Evolutionary conservation across 2,888 invertebrate genomes (phyloP), one percentile per base, ranked within the genome.

Genomic region (Smittia aterrima): DNA sequence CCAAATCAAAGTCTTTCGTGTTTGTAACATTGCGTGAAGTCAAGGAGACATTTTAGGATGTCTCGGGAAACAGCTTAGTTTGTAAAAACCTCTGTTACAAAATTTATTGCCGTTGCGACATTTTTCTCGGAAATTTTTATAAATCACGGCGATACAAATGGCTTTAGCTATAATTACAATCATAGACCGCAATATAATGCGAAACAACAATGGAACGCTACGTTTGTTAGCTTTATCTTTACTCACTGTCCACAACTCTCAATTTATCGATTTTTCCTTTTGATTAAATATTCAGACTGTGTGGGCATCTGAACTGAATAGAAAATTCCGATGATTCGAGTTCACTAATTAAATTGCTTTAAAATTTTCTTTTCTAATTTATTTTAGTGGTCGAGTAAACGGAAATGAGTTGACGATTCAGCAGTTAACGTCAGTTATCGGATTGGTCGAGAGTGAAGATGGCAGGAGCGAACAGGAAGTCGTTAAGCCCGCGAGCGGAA

Each of bases 341-440:
- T 11, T 47, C 3, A 18, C 18, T 13, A 47, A 47, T 47, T 13
- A 47, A 47, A 18, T 54, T 32, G n/a, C 16, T 9, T 25, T 27
- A n/a, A n/a, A n/a, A n/a, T n/a, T n/a, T n/a, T n/a, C n/a, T n/a
- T n/a, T n/a, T n/a, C n/a, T 70, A 41, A 24, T 16, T 25, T 16
- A 1, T 71, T 72, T 72, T 38, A 72, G 72, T 40, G 72, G 27
- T 13, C 53, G 54, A 40, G 1, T 20, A 11, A 62, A 40, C 53
- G 72, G 58, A 62, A 72, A 72, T 62, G 72, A 72, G 25, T 24
- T 72, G 16, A 72, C 72, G 47, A 66, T 74, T 22, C 64, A 74
- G 47, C 74, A 62, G 11, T 25, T 74, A 41, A 74, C 74, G 16
- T 20, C 38, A 47, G 16, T 62, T 1, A 66, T 74, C 20, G 66